Conservation (phyloP, 2,888 invertebrate genomes). For the Cerastis rubricosa region DNA sequence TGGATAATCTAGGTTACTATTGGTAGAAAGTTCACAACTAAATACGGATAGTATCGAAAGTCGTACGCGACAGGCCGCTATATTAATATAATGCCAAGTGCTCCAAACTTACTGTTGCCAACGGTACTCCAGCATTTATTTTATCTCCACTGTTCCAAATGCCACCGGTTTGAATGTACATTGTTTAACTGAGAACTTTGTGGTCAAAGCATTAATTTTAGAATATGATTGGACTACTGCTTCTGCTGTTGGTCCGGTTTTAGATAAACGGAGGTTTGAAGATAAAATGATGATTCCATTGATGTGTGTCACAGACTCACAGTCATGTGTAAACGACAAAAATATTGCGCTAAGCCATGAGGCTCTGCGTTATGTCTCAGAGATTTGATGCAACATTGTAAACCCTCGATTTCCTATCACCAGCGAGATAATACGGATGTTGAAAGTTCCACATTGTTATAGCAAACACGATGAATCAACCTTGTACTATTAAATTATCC, state of each 20-base stretch:
- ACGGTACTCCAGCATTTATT: slow-evolving; percentile 23
- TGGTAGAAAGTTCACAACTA: slow-evolving; percentile 63
- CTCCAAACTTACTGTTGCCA: slow-evolving; percentile 34
- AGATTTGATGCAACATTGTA: background rate
- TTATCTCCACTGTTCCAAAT: slow-evolving; percentile 7
- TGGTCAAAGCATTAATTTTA: background rate
- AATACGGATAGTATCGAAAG: slow-evolving; percentile 55
- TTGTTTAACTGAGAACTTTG: background rate
- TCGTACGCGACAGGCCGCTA: slow-evolving; percentile 25
- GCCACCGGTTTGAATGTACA: background rate
- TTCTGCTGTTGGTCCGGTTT: no score
- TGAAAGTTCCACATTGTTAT: slow-evolving; percentile 32
- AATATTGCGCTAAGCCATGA: background rate
- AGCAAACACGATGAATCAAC: slow-evolving; percentile 31
- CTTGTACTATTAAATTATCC: slow-evolving; percentile 49
- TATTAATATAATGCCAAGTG: slow-evolving; percentile 39
- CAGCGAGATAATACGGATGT: slow-evolving; percentile 18
- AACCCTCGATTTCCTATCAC: background rate
- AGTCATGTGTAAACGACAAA: background rate
- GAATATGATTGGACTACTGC: background rate
- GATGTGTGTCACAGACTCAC: background rate
- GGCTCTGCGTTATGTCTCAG: background rate
- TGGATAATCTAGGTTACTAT: slow-evolving; percentile 55
- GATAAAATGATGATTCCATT: background rate
- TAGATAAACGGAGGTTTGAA: background rate